phyloP scores from a whole-genome alignment of 2,797 vertebrate genomes.

The Anas bernieri region DNA sequence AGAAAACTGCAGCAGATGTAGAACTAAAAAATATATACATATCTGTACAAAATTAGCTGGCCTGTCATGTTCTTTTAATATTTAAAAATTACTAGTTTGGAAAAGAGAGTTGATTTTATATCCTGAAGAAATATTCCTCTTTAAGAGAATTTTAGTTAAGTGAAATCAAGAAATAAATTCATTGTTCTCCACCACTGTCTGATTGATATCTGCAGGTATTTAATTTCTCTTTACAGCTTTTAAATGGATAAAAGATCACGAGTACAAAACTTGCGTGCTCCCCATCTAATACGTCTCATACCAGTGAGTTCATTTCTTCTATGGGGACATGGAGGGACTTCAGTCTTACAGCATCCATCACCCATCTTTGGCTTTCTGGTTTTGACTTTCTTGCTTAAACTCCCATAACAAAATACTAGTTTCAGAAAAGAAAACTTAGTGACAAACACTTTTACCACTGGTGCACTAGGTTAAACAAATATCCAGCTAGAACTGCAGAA shows the following conservation, averaged over 20 bases:
- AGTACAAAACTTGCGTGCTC: neutral
- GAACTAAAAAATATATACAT: slow-evolving; percentile 62
- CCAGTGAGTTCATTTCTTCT: neutral
- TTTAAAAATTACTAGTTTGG: slow-evolving; percentile 65
- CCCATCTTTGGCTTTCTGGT: neutral
- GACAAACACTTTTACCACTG: neutral
- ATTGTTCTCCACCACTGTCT: neutral
- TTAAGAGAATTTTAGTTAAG: neutral
- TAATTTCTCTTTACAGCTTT: neutral
- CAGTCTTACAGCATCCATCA: rapidly evolving
- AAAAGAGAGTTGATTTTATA: slow-evolving; percentile 3
- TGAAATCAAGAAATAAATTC: slow-evolving; percentile 10
- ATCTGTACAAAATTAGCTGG: slow-evolving; percentile 77
- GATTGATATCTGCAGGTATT: neutral
- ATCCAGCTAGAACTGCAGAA: neutral
- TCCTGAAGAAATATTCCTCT: slow-evolving; percentile 40
- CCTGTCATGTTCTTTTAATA: slow-evolving; percentile 68
- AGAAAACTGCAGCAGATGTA: slow-evolving; percentile 79
- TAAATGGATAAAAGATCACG: neutral
- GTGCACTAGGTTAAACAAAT: neutral
- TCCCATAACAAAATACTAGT: neutral
- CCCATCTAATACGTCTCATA: neutral
- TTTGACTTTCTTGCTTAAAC: neutral
- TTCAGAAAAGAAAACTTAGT: neutral
- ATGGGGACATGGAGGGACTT: neutral